Conservation (phyloP, 2,797 vertebrate genomes). For the Neoniphon sammara region DNA sequence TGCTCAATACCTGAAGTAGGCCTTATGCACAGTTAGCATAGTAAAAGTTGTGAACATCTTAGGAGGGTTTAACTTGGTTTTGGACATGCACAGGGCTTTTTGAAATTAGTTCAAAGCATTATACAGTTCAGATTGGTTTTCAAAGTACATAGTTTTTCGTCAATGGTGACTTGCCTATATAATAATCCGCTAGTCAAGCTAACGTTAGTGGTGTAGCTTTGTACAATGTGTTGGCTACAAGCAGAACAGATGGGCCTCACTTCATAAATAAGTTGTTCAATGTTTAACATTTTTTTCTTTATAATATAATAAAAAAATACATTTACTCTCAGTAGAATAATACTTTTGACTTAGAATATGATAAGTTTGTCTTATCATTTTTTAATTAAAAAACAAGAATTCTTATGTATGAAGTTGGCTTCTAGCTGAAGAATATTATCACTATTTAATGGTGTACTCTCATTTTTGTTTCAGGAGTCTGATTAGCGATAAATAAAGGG, state of each 20-base stretch:
- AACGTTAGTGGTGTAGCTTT: constrained; percentile 68
- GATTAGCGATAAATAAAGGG: constrained; percentile 62
- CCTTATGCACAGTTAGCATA: constrained; percentile 70
- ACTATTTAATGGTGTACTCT: constrained; percentile 6
- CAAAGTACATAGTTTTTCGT: neutral
- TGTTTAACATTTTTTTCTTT: constrained; percentile 3
- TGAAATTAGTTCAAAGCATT: neutral
- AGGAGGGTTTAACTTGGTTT: constrained; percentile 18
- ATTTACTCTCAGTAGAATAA: too few species aligned
- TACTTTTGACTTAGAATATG: neutral
- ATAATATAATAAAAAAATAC: neutral
- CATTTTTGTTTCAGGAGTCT: constrained; percentile 63
- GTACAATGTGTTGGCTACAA: constrained; percentile 60
- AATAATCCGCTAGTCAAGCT: constrained; percentile 45
- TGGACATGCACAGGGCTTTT: neutral
- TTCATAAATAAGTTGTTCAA: constrained; percentile 17
- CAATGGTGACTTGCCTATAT: neutral
- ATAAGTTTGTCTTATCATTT: too few species aligned
- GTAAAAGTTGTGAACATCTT: constrained; percentile 74
- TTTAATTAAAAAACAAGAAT: too few species aligned
- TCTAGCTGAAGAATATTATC: neutral
- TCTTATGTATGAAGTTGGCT: neutral
- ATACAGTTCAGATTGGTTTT: neutral
- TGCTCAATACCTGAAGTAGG: constrained; percentile 78
- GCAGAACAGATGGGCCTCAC: constrained; percentile 56